These are phyloP conservation scores for Anhinga anhinga DNA, from an alignment of 2,113 vertebrate genomes.

Conservation along the genomic window DNA sequence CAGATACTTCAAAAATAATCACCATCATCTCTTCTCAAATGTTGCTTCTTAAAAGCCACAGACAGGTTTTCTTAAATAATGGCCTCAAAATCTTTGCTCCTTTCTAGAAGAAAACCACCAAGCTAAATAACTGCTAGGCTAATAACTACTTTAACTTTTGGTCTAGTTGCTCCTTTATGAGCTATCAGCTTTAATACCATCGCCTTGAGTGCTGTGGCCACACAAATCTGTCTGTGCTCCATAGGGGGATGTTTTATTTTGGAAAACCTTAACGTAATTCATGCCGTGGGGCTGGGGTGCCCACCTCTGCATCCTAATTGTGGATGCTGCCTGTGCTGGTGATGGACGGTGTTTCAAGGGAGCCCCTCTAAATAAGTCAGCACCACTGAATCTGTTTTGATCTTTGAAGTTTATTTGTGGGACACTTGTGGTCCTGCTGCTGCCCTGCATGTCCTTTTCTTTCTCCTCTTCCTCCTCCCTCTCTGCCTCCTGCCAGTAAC, in stretches of 20 bases:
- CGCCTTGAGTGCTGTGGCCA: neutral
- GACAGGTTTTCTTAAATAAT: constrained; percentile 23
- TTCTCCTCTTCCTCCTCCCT: neutral
- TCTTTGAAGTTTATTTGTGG: neutral
- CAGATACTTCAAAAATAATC: constrained; percentile 19
- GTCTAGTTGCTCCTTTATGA: neutral
- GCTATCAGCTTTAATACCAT: neutral
- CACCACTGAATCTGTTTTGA: rapidly evolving
- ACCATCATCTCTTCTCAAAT: neutral
- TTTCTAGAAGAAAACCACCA: neutral
- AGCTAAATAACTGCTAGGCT: neutral
- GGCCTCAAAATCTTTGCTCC: neutral
- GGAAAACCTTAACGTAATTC: neutral
- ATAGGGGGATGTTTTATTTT: neutral
- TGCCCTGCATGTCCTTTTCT: neutral
- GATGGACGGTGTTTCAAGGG: neutral
- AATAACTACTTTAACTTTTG: neutral
- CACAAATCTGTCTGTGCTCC: neutral
- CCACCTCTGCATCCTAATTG: neutral
- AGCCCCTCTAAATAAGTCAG: neutral
- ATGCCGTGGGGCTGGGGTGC: neutral
- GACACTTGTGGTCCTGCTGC: neutral
- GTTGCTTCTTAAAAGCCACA: neutral
- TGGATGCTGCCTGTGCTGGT: neutral
- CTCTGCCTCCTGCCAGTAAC: neutral